Evolutionary conservation across 2,888 invertebrate species (phyloP), one percentile per base, ranked within the genome.

Genomic region (Eristalinus aeneus): DNA sequence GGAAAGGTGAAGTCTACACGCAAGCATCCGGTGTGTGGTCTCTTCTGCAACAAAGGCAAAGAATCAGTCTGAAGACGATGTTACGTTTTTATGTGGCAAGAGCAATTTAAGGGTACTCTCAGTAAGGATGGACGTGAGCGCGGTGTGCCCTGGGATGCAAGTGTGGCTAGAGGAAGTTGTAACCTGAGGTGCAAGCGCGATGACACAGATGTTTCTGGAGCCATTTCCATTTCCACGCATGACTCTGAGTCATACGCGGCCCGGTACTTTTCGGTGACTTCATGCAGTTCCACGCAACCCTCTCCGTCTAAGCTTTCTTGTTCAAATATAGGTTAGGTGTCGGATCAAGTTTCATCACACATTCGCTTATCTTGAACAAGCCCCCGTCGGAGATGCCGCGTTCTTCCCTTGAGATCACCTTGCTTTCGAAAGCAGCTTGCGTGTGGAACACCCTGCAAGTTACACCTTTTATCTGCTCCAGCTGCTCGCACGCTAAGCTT

Each of bases 1-100:
- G 61, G n/a, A 84, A 71, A 75, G 75, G 69, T 74, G 65, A 84
- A 61, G 64, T 61, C 68, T 73, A 67, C 61, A 60, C 11, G 64
- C 61, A 75, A 80, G 74, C 80, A 83, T 83, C 83, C 83, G 83
- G 83, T 83, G 83, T 83, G 84, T 83, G 82, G 77, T 83, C 82
- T 76, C 31, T 71, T 46, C 46, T 46, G 46, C 46, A 46, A 54
- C 16, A 72, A 65, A 22, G 31, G n/a, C n/a, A n/a, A n/a, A 67
- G 65, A 75, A 65, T 67, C 65, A 60, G 58, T 32, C 32, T 53
- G 16, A 46, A 46, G 46, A 46, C 46, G 39, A n/a, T 5, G 4
- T 27, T 3, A 27, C 27, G 27, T 27, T 16, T 16, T 27, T 27
- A 27, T 16, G 16, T 1, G 5, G n/a, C 8, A 16, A 16, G 16